phyloP scores from a whole-genome alignment of 2,888 invertebrate genomes.

The Caenorhabditis macrosperma region DNA sequence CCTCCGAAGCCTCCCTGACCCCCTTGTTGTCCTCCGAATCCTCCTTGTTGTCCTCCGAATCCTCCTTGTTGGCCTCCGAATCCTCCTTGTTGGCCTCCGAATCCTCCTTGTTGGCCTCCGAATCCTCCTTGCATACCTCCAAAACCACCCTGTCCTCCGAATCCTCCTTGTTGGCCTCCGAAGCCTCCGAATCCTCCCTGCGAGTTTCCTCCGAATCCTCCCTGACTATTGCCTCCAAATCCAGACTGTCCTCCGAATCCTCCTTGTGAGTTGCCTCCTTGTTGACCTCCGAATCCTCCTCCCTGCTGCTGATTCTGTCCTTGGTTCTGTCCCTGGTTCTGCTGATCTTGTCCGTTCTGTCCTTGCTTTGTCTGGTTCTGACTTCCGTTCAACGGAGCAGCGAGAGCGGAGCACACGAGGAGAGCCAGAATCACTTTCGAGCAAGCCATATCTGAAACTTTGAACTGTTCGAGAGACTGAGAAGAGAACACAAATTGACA shows the following conservation, averaged over 20 bases:
- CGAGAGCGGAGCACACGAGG: constrained; percentile 17
- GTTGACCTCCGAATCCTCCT: constrained; percentile 16
- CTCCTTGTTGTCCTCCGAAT: constrained; percentile 22
- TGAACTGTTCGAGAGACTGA: neutral
- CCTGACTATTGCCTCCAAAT: constrained; percentile 9
- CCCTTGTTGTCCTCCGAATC: constrained; percentile 17
- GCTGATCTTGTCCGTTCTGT: constrained; percentile 2
- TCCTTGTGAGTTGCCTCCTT: neutral
- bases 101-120: constrained; percentile 6
- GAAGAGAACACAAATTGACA: neutral
- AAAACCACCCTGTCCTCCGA: constrained; percentile 15
- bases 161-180: constrained; percentile 8
- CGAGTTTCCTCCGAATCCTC: constrained; percentile 16
- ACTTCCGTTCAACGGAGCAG: constrained; percentile 15
- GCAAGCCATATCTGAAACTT: constrained; percentile 10
- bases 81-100: constrained; percentile 16
- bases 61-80: constrained; percentile 21
- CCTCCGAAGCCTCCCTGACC: constrained; percentile 23
- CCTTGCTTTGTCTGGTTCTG: neutral
- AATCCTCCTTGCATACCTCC: neutral
- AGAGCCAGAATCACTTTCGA: constrained; percentile 13
- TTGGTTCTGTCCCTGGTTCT: neutral
- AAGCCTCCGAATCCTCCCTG: constrained; percentile 13
- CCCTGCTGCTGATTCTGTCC: constrained; percentile 15
- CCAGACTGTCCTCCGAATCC: constrained; percentile 15